A percentile compares a stretch with the other conserved stretches of the same genome.
phyloP scores from a whole-genome alignment of 2,797 vertebrate species.

The Gymnopithys bicolor region DNA sequence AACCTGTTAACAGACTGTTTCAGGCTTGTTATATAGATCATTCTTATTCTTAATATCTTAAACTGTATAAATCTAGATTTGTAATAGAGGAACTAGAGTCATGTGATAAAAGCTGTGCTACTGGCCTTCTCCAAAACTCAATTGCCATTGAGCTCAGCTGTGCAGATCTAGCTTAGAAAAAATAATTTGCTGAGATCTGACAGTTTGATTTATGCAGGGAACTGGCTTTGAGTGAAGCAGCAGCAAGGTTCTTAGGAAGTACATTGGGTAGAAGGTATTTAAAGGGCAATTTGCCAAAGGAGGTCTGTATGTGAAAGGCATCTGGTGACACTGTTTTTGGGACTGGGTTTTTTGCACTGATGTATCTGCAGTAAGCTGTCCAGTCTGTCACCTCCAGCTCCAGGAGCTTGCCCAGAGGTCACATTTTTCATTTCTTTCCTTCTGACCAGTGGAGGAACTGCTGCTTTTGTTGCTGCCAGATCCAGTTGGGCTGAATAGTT shows the following conservation, averaged over 20 bases:
- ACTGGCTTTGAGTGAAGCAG: not conserved
- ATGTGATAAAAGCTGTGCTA: not conserved
- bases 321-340: not conserved
- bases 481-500: conserved; percentile 84
- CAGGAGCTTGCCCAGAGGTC: conserved; percentile 53
- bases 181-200: not conserved
- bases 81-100: not conserved
- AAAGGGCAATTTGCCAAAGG: not conserved
- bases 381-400: conserved; percentile 37
- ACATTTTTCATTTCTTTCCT: conserved; percentile 87
- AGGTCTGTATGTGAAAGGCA: not conserved
- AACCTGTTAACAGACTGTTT: not conserved
- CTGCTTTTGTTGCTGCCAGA: conserved; percentile 90
- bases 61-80: not conserved
- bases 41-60: not conserved
- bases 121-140: not conserved
- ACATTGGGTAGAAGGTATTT: not conserved
- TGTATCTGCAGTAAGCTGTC: not conserved
- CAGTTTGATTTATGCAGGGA: not conserved
- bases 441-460: conserved; percentile 89
- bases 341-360: not conserved
- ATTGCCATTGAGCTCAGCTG: not conserved
- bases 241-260: not conserved
- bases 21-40: not conserved
- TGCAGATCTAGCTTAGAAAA: not conserved